These are phyloP conservation scores for Physella acuta DNA, from an alignment of 1,140 invertebrate species.

Conservation along the genomic window DNA sequence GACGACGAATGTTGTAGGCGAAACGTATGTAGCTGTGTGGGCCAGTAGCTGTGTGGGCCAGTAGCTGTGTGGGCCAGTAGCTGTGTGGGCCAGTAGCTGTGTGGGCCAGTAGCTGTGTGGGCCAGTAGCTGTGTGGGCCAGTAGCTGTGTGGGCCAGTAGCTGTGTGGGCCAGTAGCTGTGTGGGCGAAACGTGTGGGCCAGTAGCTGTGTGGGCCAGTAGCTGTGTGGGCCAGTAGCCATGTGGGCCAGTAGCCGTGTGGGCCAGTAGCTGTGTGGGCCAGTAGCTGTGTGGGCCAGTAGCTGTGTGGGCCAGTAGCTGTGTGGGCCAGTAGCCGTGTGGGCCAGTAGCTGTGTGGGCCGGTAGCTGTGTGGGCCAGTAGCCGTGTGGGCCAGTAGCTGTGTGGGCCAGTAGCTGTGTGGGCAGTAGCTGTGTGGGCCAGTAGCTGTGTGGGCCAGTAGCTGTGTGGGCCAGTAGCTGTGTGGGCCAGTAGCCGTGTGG, in stretches of 20 bases:
- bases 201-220: neutral
- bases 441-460: neutral
- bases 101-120: neutral
- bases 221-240: neutral
- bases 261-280: neutral
- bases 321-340: neutral
- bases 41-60: too few species aligned
- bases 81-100: neutral
- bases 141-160: neutral
- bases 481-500: neutral
- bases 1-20: too few species aligned
- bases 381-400: too few species aligned
- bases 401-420: too few species aligned
- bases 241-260: neutral
- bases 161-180: neutral
- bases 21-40: too few species aligned
- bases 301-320: neutral
- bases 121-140: neutral
- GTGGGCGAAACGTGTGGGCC: neutral
- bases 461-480: neutral
- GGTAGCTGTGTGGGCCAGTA: too few species aligned
- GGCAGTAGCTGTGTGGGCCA: too few species aligned
- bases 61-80: neutral
- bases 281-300: neutral
- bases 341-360: too few species aligned